These are phyloP conservation scores for Aurelia coerulea DNA, from an alignment of 30 jellyfish, hydroid and myxozoan species.

Conservation along the genomic window DNA sequence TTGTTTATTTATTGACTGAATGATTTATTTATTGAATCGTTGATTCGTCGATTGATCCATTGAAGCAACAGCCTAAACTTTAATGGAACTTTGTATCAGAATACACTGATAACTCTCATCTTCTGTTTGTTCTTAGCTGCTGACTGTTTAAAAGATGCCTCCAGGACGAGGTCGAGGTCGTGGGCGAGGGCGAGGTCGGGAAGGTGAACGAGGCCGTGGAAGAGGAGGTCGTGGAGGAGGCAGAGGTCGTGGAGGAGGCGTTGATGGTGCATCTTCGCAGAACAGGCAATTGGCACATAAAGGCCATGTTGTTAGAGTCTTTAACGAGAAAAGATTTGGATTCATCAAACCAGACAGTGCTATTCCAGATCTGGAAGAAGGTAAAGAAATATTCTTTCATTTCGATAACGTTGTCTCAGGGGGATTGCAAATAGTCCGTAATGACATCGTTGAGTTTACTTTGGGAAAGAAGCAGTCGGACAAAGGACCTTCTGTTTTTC, in stretches of 20 bases:
- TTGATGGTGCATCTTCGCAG: background rate
- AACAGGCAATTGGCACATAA: background rate
- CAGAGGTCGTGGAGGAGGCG: constrained; percentile 32
- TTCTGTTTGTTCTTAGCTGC: too few species aligned
- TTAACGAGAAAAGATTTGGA: constrained; percentile 16
- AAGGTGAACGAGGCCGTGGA: constrained; percentile 45
- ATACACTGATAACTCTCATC: too few species aligned
- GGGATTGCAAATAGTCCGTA: background rate
- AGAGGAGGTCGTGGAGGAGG: constrained; percentile 50
- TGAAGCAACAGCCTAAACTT: too few species aligned
- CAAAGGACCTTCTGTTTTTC: constrained; percentile 25
- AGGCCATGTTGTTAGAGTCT: constrained; percentile 25
- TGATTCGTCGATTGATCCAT: too few species aligned
- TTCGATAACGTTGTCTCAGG: constrained; percentile 31
- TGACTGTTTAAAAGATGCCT: too few species aligned
- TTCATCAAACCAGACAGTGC: constrained; percentile 9
- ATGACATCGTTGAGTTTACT: constrained; percentile 12
- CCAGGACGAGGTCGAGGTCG: constrained; percentile 53
- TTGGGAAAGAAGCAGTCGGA: background rate
- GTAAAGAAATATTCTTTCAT: constrained; percentile 45
- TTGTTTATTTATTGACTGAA: too few species aligned
- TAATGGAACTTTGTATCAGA: too few species aligned
- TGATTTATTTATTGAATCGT: too few species aligned
- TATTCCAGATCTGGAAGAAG: background rate
- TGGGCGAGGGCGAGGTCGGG: constrained; percentile 39